Conservation (phyloP, 2,888 invertebrate genomes). For the Zygothrica quintamaculata region DNA sequence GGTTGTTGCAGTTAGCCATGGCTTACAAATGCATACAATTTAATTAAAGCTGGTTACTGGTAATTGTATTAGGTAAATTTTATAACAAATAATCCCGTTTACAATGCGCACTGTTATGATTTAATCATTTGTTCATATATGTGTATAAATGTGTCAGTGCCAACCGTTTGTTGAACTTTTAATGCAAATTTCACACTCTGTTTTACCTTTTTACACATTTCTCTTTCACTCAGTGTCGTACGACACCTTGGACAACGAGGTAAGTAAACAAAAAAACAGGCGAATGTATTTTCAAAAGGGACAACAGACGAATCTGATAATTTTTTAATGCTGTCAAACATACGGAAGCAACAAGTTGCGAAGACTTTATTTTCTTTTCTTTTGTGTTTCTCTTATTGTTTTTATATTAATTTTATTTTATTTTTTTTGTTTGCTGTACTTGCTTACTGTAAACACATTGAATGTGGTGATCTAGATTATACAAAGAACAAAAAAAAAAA, state of each 20-base stretch:
- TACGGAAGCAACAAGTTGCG: conserved; percentile 21
- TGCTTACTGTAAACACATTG: conserved; percentile 32
- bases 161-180: conserved; percentile 55
- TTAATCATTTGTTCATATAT: background rate
- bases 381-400: conserved; percentile 18
- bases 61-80: conserved; percentile 23
- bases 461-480: conserved; percentile 27
- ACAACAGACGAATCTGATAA: conserved; percentile 15
- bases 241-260: conserved; percentile 5
- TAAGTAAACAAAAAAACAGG: conserved; percentile 9
- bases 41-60: conserved; percentile 3
- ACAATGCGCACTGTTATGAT: background rate
- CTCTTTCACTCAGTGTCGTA: background rate
- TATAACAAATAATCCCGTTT: background rate
- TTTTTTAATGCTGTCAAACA: conserved; percentile 33
- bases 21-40: conserved; percentile 18
- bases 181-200: conserved; percentile 6
- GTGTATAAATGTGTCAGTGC: conserved; percentile 64
- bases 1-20: conserved; percentile 56
- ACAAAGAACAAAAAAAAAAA: conserved; percentile 32
- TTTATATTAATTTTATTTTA: conserved; percentile 8
- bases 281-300: conserved; percentile 38
- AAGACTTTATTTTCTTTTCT: background rate
- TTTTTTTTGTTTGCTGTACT: conserved; percentile 13
- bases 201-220: conserved; percentile 5